phyloP scores from a whole-genome alignment of 2,797 vertebrate genomes.

The Danio jaintianensis region DNA sequence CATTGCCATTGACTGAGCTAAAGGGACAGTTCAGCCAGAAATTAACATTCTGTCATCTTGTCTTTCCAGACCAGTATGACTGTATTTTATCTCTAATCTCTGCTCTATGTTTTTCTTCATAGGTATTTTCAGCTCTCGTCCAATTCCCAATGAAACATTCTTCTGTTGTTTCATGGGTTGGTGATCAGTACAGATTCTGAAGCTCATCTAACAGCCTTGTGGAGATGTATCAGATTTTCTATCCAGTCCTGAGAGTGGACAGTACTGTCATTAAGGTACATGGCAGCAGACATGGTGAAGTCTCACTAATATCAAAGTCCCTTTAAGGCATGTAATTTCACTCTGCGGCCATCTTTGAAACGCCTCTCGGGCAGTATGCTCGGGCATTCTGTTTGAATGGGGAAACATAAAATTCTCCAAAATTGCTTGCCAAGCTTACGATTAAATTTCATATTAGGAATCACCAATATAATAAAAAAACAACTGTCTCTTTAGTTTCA shows the following conservation, averaged over 20 bases:
- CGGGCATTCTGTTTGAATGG: no score
- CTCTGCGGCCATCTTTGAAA: no score
- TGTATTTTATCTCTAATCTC: not conserved
- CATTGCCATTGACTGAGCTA: not conserved
- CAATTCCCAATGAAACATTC: conserved; percentile 7
- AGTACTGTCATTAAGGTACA: not conserved
- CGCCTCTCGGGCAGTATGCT: no score
- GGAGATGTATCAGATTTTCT: conserved; percentile 5
- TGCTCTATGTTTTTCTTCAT: not conserved
- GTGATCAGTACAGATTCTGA: conserved; percentile 34
- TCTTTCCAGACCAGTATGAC: not conserved
- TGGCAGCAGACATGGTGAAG: not conserved
- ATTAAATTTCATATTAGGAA: no score
- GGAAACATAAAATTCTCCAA: no score
- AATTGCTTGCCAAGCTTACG: no score
- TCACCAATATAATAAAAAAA: no score
- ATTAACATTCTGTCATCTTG: not conserved
- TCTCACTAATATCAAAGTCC: not conserved
- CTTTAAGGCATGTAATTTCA: no score
- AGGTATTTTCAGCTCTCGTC: not conserved
- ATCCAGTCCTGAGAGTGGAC: not conserved
- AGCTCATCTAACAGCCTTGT: not conserved
- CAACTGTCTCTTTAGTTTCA: no score
- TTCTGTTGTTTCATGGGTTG: conserved; percentile 47
- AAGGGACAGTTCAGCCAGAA: not conserved